Percentiles rank a stretch among this genome's conserved stretches.
Conservation (phyloP, 2,888 invertebrate species). For the Pollenia amentaria region DNA sequence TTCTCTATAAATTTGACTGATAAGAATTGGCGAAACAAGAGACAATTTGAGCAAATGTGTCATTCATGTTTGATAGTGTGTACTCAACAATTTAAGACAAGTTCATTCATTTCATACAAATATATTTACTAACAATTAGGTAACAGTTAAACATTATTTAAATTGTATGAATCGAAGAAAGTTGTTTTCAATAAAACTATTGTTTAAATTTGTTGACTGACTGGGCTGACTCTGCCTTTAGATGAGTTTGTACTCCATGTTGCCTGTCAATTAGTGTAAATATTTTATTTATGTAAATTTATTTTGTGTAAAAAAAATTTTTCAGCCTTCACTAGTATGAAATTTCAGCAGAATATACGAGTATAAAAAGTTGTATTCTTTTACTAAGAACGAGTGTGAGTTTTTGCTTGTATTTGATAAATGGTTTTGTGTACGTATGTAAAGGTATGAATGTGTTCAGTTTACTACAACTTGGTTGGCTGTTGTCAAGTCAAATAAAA, state of each 20-base stretch:
- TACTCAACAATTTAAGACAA: too few relatives aligned
- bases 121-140: too few relatives aligned
- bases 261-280: conserved; percentile 1
- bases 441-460: neutral
- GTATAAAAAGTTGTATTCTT: neutral
- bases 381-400: neutral
- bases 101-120: too few relatives aligned
- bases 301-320: neutral
- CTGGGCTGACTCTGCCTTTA: neutral
- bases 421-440: neutral
- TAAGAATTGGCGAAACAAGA: too few relatives aligned
- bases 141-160: too few relatives aligned
- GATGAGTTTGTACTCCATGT: neutral
- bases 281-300: conserved; percentile 19
- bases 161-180: too few relatives aligned
- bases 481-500: conserved; percentile 17
- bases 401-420: neutral
- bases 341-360: neutral
- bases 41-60: too few relatives aligned
- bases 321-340: neutral
- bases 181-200: neutral
- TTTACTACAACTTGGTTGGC: neutral
- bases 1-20: too few relatives aligned
- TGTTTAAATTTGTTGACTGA: neutral
- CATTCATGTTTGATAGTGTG: too few relatives aligned